These are phyloP conservation scores for Philopotamus ludificatus DNA, from an alignment of 1,140 invertebrate species.

Conservation along the genomic window DNA sequence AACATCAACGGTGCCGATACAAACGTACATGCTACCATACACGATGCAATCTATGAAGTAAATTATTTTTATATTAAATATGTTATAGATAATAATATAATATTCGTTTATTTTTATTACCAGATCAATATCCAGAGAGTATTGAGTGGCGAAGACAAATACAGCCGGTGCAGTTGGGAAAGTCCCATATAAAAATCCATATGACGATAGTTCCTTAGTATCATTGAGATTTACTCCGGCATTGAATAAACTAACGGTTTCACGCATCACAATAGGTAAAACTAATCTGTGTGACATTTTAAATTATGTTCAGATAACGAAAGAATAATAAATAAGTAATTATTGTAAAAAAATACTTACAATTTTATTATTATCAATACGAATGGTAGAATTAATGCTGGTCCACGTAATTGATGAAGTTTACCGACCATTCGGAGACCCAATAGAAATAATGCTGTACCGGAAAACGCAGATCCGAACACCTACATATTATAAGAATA, in stretches of 20 bases:
- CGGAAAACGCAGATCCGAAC: constrained; percentile 86
- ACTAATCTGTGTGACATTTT: constrained; percentile 64
- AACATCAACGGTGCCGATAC: constrained; percentile 93
- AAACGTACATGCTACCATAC: constrained; percentile 92
- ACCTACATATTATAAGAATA: constrained; percentile 54
- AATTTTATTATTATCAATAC: constrained; percentile 88
- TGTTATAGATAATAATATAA: constrained; percentile 22
- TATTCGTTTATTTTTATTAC: constrained; percentile 52
- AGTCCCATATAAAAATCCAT: constrained; percentile 94
- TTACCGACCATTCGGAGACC: constrained; percentile 93
- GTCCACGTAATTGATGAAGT: constrained; percentile 72
- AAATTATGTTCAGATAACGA: not conserved
- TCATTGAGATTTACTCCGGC: constrained; percentile 68
- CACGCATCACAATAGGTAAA: constrained; percentile 82
- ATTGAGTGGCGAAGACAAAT: constrained; percentile 90
- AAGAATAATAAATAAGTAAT: constrained; percentile 1
- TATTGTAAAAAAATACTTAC: constrained; percentile 56
- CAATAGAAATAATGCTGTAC: constrained; percentile 85
- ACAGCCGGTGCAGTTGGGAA: constrained; percentile 93
- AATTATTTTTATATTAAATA: constrained; percentile 15
- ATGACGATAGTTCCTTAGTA: constrained; percentile 81
- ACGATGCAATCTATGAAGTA: constrained; percentile 73
- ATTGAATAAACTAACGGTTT: constrained; percentile 75
- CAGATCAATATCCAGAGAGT: constrained; percentile 82
- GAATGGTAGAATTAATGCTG: constrained; percentile 75